Conservation (phyloP, 2,888 invertebrate genomes). For the Elaeidobius kamerunicus region DNA sequence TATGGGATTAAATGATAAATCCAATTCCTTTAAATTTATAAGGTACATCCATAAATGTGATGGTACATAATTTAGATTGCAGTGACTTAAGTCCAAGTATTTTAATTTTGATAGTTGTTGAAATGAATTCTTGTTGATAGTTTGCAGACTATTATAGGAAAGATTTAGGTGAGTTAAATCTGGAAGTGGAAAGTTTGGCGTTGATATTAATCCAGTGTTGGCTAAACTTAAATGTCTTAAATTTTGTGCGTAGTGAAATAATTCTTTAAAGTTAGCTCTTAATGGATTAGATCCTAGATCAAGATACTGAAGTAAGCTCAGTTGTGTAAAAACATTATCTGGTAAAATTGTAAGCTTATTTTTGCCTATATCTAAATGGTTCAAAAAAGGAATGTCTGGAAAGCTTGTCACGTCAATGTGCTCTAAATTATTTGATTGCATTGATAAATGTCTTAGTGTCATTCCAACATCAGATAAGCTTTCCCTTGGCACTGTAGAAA, state of each 20-base stretch:
- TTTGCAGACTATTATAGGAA: conserved; percentile 71
- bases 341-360: conserved; percentile 83
- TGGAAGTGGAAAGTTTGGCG: conserved; percentile 74
- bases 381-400: conserved; percentile 74
- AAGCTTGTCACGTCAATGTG: conserved; percentile 87
- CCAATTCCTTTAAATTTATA: conserved; percentile 68
- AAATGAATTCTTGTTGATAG: conserved; percentile 66
- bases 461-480: conserved; percentile 77
- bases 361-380: conserved; percentile 71
- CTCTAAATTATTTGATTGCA: conserved; percentile 77
- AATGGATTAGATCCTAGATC: conserved; percentile 79
- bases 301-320: conserved; percentile 72
- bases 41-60: conserved; percentile 72
- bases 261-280: conserved; percentile 82
- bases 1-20: conserved; percentile 80
- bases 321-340: conserved; percentile 83
- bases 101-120: conserved; percentile 70
- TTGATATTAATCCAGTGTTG: conserved; percentile 70
- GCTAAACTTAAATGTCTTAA: conserved; percentile 74
- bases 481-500: conserved; percentile 75
- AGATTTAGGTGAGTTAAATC: conserved; percentile 78
- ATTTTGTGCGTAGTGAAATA: conserved; percentile 82
- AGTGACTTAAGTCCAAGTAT: conserved; percentile 71
- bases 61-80: conserved; percentile 72
- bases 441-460: conserved; percentile 72